These are phyloP conservation scores for Molossus molossus DNA, from an alignment of 2,797 vertebrate genomes.

Conservation along the genomic window DNA sequence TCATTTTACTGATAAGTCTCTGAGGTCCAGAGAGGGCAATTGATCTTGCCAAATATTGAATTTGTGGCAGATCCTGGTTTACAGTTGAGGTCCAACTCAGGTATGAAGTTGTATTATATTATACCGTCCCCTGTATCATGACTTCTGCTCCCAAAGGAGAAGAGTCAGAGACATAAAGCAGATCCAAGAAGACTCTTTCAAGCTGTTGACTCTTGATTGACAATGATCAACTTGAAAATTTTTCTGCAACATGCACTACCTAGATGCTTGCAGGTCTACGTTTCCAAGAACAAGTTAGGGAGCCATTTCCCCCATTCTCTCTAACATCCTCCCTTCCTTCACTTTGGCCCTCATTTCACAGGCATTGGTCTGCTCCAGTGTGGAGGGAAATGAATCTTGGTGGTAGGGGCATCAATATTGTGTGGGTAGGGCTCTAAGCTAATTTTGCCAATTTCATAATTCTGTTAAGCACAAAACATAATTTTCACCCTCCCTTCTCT, in stretches of 20 bases:
- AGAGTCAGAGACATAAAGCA: not conserved
- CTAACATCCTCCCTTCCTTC: not conserved
- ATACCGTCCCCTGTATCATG: not conserved
- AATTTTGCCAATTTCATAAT: not conserved
- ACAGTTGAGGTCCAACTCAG: not conserved
- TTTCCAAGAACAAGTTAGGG: not conserved
- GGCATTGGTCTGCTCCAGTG: not conserved
- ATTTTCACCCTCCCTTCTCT: not conserved
- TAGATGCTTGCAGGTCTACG: not conserved
- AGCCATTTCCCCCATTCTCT: slow-evolving; percentile 20
- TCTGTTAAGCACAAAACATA: not conserved
- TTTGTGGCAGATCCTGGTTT: not conserved
- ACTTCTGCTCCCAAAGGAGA: not conserved
- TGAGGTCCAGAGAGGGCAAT: not conserved
- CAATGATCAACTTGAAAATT: not conserved
- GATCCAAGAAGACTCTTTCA: not conserved
- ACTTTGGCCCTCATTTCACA: not conserved
- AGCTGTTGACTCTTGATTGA: not conserved
- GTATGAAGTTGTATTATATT: not conserved
- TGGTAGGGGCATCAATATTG: no score
- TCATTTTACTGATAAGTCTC: not conserved
- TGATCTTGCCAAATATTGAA: not conserved
- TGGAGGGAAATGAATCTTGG: not conserved
- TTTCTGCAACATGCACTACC: not conserved
- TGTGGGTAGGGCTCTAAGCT: not conserved